phyloP scores from a whole-genome alignment of 2,888 invertebrate species.

The Nemotelus nigrinus region DNA sequence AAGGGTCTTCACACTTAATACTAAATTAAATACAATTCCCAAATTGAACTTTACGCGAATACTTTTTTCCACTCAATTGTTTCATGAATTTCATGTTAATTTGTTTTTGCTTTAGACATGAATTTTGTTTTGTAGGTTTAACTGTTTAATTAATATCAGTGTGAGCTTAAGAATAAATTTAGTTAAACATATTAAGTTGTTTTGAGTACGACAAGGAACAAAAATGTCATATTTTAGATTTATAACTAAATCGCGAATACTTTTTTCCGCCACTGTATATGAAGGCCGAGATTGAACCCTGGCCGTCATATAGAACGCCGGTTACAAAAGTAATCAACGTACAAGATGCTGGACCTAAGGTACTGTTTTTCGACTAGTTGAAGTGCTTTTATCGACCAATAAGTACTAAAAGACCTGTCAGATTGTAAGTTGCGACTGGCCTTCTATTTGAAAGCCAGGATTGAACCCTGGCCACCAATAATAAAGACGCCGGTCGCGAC shows the following conservation, averaged over 20 bases:
- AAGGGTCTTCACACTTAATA: constrained; percentile 1
- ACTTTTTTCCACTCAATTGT: no score
- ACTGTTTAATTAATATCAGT: not conserved
- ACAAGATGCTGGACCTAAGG: no score
- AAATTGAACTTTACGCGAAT: not conserved
- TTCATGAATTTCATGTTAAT: not conserved
- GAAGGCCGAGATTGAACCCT: no score
- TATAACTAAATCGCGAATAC: not conserved
- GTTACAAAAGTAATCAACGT: no score
- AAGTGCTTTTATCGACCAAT: no score
- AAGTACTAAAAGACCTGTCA: no score
- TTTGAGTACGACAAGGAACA: not conserved
- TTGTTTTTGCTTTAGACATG: not conserved
- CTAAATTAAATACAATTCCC: not conserved
- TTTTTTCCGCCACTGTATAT: not conserved
- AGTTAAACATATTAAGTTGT: not conserved
- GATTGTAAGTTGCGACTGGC: no score
- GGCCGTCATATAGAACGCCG: no score
- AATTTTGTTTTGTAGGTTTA: not conserved
- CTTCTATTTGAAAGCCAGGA: no score
- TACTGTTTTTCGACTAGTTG: no score
- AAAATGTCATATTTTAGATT: constrained; percentile 4
- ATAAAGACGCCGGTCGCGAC: no score
- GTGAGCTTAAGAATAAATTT: constrained; percentile 3
- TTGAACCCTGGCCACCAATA: no score